These are phyloP conservation scores for Macroglossus sobrinus DNA, from an alignment of 2,113 vertebrate species.

Conservation along the genomic window DNA sequence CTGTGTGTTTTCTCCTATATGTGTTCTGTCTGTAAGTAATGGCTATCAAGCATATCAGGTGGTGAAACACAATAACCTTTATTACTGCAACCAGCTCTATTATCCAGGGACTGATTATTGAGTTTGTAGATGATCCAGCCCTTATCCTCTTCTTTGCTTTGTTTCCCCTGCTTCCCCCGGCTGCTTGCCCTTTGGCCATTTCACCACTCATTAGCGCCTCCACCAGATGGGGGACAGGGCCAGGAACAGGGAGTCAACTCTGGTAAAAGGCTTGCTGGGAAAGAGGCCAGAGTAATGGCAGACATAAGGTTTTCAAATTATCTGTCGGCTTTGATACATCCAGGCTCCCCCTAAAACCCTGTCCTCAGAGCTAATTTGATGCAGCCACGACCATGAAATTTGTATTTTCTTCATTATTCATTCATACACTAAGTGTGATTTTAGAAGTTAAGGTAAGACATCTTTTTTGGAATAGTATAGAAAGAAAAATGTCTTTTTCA, in stretches of 20 bases:
- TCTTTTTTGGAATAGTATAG: neutral
- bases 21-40: neutral
- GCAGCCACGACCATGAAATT: neutral
- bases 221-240: neutral
- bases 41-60: neutral
- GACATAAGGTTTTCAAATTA: slow-evolving; percentile 44
- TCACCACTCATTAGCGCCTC: slow-evolving; percentile 26
- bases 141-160: neutral
- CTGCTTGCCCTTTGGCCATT: slow-evolving; percentile 29
- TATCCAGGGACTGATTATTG: slow-evolving; percentile 2
- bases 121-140: neutral
- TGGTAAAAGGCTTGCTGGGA: neutral
- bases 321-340: neutral
- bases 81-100: neutral
- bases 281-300: neutral
- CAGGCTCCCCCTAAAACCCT: neutral
- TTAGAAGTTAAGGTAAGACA: neutral
- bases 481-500: neutral
- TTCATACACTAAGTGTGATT: neutral
- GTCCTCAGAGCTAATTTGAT: neutral
- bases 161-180: neutral
- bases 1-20: neutral
- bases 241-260: neutral
- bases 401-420: neutral
- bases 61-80: neutral